A percentile compares a stretch with the other conserved stretches of the same genome.
phyloP scores from a whole-genome alignment of 2,113 vertebrate species.

The Callipepla squamata region DNA sequence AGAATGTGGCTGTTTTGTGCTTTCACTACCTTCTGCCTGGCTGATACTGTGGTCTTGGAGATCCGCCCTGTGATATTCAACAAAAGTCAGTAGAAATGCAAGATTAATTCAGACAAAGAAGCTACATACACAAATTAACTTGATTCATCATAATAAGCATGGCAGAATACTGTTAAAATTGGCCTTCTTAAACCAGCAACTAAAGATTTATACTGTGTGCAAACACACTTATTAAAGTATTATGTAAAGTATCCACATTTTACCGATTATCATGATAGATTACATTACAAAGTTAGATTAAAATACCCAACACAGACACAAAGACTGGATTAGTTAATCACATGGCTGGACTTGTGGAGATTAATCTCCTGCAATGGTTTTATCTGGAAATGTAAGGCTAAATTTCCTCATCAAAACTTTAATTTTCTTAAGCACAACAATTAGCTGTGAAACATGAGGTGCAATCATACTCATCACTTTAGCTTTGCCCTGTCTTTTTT shows the following conservation, averaged over 20 bases:
- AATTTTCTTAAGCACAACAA: constrained; percentile 1
- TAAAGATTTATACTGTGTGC: constrained; percentile 34
- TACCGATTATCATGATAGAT: constrained; percentile 62
- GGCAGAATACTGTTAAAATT: constrained; percentile 22
- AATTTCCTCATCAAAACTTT: constrained; percentile 26
- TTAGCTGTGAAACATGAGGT: constrained; percentile 2
- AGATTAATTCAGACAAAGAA: constrained; percentile 27
- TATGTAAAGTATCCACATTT: constrained; percentile 57
- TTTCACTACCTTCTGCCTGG: neutral
- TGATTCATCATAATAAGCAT: constrained; percentile 40
- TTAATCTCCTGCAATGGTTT: constrained; percentile 19
- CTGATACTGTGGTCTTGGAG: neutral
- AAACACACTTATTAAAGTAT: constrained; percentile 65
- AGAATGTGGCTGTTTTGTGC: neutral
- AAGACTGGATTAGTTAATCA: constrained; percentile 65
- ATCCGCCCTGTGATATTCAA: neutral
- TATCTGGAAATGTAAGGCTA: constrained; percentile 34
- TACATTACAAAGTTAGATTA: constrained; percentile 23
- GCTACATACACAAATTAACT: constrained; percentile 1
- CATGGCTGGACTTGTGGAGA: constrained; percentile 29
- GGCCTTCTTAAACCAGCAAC: constrained; percentile 24
- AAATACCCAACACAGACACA: constrained; percentile 7
- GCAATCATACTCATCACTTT: neutral
- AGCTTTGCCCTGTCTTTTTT: neutral
- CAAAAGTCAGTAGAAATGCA: neutral